Conservation (phyloP, 2,113 vertebrate genomes). For the Clinocottus analis region DNA sequence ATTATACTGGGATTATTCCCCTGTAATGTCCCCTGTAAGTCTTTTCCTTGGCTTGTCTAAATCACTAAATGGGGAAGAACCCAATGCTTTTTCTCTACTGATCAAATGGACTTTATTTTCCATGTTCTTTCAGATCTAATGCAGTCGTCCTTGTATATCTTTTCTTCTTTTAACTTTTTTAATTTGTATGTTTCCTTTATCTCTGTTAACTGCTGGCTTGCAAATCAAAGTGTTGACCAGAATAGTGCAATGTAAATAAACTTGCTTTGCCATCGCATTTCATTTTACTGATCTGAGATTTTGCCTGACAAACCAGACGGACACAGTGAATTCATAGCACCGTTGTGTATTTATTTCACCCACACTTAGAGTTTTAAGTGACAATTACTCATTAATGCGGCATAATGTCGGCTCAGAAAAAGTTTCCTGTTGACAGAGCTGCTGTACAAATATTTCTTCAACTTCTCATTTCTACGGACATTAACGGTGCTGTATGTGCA, state of each 20-base stretch:
- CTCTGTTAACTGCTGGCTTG: not conserved
- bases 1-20: too few species aligned
- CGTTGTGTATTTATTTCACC: slow-evolving; percentile 9
- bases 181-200: not conserved
- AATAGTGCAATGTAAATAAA: not conserved
- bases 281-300: not conserved
- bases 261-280: not conserved
- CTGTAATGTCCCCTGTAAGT: not conserved
- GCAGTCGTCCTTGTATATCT: not conserved
- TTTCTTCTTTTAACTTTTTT: not conserved
- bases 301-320: not conserved
- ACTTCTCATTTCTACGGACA: not conserved
- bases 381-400: not conserved
- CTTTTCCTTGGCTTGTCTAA: not conserved
- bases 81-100: not conserved
- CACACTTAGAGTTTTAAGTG: not conserved
- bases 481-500: not conserved
- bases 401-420: not conserved
- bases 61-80: not conserved
- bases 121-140: not conserved
- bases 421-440: not conserved
- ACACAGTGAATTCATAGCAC: slow-evolving; percentile 1
- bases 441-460: not conserved
- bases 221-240: not conserved
- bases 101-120: not conserved